Evolutionary conservation across 92 coral and sea anemone genomes (phyloP).

Genomic region (Ricordea florida): DNA sequence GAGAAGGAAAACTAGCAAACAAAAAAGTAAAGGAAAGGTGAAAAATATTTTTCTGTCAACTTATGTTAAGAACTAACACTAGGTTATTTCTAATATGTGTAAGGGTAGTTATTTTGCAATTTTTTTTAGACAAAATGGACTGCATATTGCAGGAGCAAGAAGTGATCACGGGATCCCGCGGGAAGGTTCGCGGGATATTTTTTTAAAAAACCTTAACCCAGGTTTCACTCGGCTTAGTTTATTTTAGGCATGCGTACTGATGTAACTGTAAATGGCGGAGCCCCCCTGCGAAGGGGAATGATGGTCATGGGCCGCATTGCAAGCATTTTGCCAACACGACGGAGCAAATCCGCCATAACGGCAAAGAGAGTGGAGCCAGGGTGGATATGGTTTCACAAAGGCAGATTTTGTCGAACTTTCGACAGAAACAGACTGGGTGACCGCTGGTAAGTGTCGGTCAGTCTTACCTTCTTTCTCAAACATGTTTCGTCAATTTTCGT

Average conservation of each 20-base stretch:
- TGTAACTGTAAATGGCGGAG: slow-evolving; percentile 87
- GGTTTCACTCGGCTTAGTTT: neutral
- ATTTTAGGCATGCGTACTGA: slow-evolving; percentile 20
- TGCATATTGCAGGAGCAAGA: too few species aligned
- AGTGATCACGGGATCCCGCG: neutral
- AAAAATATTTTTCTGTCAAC: too few species aligned
- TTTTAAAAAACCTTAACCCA: neutral
- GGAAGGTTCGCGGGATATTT: neutral
- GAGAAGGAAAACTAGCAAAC: too few species aligned
- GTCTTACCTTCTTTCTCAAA: slow-evolving; percentile 69
- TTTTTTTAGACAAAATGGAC: too few species aligned
- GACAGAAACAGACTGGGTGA: slow-evolving; percentile 66
- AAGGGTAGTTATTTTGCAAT: too few species aligned
- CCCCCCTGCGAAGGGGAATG: slow-evolving; percentile 99
- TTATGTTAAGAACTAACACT: too few species aligned
- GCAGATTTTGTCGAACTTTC: slow-evolving; percentile 51
- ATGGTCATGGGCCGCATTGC: slow-evolving; percentile 99
- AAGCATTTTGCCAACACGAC: slow-evolving; percentile 99
- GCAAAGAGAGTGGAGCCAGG: slow-evolving; percentile 78
- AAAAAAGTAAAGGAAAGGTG: too few species aligned
- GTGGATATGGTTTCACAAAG: slow-evolving; percentile 86
- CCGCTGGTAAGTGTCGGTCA: slow-evolving; percentile 74
- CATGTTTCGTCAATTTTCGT: slow-evolving; percentile 37
- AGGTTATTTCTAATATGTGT: too few species aligned
- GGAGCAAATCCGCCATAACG: slow-evolving; percentile 98